Percentiles rank a stretch among this genome's conserved stretches.
phyloP scores from a whole-genome alignment of 2,113 vertebrate genomes.

The Blennius ocellaris region DNA sequence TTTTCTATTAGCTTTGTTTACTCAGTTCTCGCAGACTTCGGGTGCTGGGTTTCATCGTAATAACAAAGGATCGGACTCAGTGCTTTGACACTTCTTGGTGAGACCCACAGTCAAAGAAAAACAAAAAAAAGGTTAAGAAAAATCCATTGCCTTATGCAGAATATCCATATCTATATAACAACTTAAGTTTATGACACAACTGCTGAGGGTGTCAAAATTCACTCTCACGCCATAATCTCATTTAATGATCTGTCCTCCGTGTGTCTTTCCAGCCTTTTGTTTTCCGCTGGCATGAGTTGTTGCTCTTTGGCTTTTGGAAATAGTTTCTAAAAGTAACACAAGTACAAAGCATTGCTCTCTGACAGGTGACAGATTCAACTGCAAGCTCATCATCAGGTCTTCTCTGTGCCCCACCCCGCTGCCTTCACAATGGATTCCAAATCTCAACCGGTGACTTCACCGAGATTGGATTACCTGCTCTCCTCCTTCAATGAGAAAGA shows the following conservation, averaged over 20 bases:
- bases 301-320: slow-evolving; percentile 37
- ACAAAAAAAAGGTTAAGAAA: slow-evolving; percentile 36
- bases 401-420: slow-evolving; percentile 51
- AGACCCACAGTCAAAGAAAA: too few species aligned
- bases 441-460: slow-evolving; percentile 74
- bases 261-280: slow-evolving; percentile 37
- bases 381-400: slow-evolving; percentile 57
- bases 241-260: slow-evolving; percentile 37
- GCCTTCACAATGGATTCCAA: slow-evolving; percentile 67
- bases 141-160: slow-evolving; percentile 19
- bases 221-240: slow-evolving; percentile 40
- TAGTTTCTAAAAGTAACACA: slow-evolving; percentile 49
- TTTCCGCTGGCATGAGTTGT: slow-evolving; percentile 34
- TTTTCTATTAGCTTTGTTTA: slow-evolving; percentile 77
- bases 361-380: slow-evolving; percentile 65
- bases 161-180: slow-evolving; percentile 37
- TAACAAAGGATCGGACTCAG: slow-evolving; percentile 68
- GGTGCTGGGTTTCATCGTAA: slow-evolving; percentile 74
- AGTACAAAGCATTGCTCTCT: slow-evolving; percentile 35
- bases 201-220: slow-evolving; percentile 17
- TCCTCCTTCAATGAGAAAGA: slow-evolving; percentile 47
- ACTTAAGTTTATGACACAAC: slow-evolving; percentile 32
- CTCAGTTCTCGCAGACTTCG: slow-evolving; percentile 64
- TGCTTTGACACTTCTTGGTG: slow-evolving; percentile 49
- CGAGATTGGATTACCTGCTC: slow-evolving; percentile 69